Conservation (phyloP, 2,888 invertebrate genomes). For the Lycocerus yunnanus region DNA sequence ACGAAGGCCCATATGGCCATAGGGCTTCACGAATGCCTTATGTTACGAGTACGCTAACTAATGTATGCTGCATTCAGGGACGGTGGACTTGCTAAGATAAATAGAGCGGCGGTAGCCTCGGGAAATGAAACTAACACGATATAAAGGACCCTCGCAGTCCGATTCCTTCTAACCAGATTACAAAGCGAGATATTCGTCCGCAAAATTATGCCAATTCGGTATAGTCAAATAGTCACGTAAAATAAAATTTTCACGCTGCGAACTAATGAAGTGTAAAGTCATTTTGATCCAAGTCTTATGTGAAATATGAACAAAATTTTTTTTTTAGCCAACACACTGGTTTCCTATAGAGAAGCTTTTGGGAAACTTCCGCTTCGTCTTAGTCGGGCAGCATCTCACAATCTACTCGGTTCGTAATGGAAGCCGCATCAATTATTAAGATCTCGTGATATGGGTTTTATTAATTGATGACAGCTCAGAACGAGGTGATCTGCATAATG, state of each 20-base stretch:
- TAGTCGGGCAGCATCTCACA: conserved; percentile 24
- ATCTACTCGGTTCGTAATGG: conserved; percentile 46
- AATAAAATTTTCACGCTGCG: conserved; percentile 14
- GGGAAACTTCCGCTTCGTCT: conserved; percentile 31
- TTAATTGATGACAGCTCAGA: conserved; percentile 58
- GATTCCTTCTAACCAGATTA: conserved; percentile 53
- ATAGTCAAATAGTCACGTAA: conserved; percentile 34
- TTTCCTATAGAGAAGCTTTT: conserved; percentile 13
- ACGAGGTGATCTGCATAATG: conserved; percentile 54
- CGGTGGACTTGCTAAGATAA: conserved; percentile 54
- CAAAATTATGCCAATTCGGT: conserved; percentile 39
- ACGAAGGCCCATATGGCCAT: conserved; percentile 49
- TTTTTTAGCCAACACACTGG: neutral
- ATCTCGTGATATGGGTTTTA: conserved; percentile 57
- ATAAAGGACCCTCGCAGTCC: conserved; percentile 50
- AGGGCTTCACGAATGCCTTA: conserved; percentile 50
- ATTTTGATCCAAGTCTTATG: neutral
- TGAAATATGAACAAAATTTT: neutral
- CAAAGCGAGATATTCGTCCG: conserved; percentile 45
- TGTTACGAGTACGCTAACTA: conserved; percentile 50
- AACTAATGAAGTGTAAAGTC: conserved; percentile 15
- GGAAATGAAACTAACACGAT: conserved; percentile 55
- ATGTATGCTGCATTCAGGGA: conserved; percentile 49
- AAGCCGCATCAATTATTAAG: conserved; percentile 56
- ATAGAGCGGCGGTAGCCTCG: conserved; percentile 53